phyloP scores from a whole-genome alignment of 2,797 vertebrate genomes.

The Hippopotamyrus pictus region DNA sequence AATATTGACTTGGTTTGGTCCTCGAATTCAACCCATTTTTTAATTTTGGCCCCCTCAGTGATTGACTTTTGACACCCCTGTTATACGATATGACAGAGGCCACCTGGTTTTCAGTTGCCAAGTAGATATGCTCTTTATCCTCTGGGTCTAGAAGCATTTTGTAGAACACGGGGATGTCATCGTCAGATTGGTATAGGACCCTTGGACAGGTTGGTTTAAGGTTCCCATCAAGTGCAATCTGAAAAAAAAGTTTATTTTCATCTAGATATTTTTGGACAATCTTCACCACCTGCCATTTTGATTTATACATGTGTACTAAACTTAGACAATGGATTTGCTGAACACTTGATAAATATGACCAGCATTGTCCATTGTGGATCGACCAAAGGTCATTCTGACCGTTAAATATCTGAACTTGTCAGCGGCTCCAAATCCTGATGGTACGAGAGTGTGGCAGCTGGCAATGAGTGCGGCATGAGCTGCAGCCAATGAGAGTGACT shows the following conservation, averaged over 20 bases:
- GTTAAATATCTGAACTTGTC: too few relatives aligned
- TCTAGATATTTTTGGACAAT: not conserved
- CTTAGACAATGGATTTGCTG: not conserved
- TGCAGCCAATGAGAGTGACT: too few relatives aligned
- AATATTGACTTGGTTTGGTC: too few relatives aligned
- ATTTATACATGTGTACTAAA: not conserved
- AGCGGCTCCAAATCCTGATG: too few relatives aligned
- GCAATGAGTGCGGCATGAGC: too few relatives aligned
- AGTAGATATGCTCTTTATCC: slow-evolving; percentile 47
- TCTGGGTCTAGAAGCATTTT: slow-evolving; percentile 49
- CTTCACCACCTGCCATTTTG: not conserved
- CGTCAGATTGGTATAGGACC: slow-evolving; percentile 48
- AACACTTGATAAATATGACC: not conserved
- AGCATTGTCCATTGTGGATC: too few relatives aligned
- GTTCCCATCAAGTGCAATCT: slow-evolving; percentile 53
- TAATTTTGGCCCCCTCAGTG: too few relatives aligned
- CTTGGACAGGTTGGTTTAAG: slow-evolving; percentile 40
- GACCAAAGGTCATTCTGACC: too few relatives aligned
- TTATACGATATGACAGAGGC: not conserved
- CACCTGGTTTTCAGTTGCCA: slow-evolving; percentile 52
- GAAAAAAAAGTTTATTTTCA: not conserved
- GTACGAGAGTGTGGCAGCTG: too few relatives aligned
- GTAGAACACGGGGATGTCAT: slow-evolving; percentile 43
- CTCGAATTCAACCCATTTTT: too few relatives aligned
- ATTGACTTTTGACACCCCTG: too few relatives aligned